phyloP scores from a whole-genome alignment of 2,888 invertebrate genomes.

The Itoplectis maculator region DNA sequence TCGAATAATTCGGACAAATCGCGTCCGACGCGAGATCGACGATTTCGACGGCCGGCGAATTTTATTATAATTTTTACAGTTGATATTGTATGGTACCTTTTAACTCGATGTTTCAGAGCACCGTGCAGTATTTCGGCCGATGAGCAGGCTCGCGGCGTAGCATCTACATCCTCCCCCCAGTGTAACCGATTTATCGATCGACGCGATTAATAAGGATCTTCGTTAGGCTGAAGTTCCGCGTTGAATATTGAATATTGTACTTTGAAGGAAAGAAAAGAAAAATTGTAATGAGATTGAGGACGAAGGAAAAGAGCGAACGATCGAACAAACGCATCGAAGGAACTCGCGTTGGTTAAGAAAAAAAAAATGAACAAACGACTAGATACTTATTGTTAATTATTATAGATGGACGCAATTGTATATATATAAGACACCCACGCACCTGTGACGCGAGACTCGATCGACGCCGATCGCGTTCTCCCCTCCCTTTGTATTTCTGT shows the following conservation, averaged over 20 bases:
- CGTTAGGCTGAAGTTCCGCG: conserved; percentile 50
- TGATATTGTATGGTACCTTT: conserved; percentile 43
- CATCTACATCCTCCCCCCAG: conserved; percentile 75
- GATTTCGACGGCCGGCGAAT: background rate
- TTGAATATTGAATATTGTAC: conserved; percentile 49
- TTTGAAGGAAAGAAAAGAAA: conserved; percentile 34
- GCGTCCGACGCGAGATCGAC: no score
- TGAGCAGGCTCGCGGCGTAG: conserved; percentile 83
- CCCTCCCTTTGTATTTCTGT: conserved; percentile 2
- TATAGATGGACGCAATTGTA: conserved; percentile 44
- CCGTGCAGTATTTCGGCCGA: conserved; percentile 83
- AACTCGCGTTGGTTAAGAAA: conserved; percentile 19
- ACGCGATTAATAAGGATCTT: conserved; percentile 49
- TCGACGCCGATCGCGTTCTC: conserved; percentile 45
- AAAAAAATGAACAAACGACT: no score
- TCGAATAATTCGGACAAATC: no score
- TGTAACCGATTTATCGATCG: conserved; percentile 64
- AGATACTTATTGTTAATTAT: conserved; percentile 37
- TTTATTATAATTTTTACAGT: conserved; percentile 20
- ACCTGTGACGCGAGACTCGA: conserved; percentile 46
- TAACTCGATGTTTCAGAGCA: conserved; percentile 72
- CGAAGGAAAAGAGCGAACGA: background rate
- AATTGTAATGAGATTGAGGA: background rate
- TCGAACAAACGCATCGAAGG: conserved; percentile 12
- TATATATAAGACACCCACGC: conserved; percentile 36